Conservation (phyloP, 2,888 invertebrate genomes). For the Netelia virgata region DNA sequence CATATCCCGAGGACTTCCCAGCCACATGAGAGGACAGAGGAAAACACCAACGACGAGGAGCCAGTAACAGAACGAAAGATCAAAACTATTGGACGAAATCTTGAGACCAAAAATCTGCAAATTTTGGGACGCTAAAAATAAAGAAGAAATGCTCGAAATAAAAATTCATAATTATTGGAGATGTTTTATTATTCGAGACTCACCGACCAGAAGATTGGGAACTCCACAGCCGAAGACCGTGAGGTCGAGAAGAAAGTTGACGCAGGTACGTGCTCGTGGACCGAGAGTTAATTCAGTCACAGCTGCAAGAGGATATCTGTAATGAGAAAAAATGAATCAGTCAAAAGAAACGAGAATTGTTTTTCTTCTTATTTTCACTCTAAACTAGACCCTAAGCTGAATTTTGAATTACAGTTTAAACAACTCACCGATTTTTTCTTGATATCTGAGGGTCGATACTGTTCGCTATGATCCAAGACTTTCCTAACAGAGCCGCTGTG, state of each 20-base stretch:
- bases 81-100: slow-evolving; percentile 88
- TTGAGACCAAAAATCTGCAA: slow-evolving; percentile 91
- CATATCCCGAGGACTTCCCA: slow-evolving; percentile 96
- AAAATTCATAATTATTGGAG: slow-evolving; percentile 11
- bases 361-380: not conserved
- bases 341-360: not conserved
- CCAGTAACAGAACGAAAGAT: slow-evolving; percentile 94
- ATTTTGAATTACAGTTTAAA: not conserved
- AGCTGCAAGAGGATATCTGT: slow-evolving; percentile 93
- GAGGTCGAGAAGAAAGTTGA: slow-evolving; percentile 90
- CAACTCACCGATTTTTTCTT: slow-evolving; percentile 86
- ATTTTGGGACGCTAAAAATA: slow-evolving; percentile 90
- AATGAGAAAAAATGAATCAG: slow-evolving; percentile 47
- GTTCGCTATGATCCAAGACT: slow-evolving; percentile 93
- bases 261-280: slow-evolving; percentile 86
- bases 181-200: slow-evolving; percentile 36
- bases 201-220: slow-evolving; percentile 92
- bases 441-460: slow-evolving; percentile 89
- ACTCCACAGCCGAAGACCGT: slow-evolving; percentile 92
- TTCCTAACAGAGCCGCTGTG: slow-evolving; percentile 92
- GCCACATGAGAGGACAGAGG: slow-evolving; percentile 93
- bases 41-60: slow-evolving; percentile 90
- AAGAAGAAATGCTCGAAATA: not conserved
- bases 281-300: slow-evolving; percentile 93
- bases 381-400: not conserved